phyloP scores from a whole-genome alignment of 2,797 vertebrate genomes.

The Pitangus sulphuratus region DNA sequence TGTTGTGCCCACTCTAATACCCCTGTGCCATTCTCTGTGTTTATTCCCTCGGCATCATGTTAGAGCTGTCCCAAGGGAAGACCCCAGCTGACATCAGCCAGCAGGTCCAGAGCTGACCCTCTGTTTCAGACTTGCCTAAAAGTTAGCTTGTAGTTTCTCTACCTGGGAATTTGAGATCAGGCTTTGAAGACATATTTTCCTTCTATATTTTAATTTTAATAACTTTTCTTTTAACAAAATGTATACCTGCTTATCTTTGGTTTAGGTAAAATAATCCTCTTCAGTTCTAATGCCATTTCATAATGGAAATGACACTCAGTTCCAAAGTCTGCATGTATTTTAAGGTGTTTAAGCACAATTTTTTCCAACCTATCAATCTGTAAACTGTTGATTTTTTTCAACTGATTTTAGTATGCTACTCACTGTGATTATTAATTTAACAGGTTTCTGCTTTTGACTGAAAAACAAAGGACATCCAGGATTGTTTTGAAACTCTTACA shows the following conservation, averaged over 20 bases:
- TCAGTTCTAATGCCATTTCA: neutral
- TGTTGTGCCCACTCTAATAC: neutral
- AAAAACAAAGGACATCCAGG: neutral
- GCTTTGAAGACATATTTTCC: neutral
- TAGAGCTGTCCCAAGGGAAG: neutral
- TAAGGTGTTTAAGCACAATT: neutral
- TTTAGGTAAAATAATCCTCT: neutral
- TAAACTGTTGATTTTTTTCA: neutral
- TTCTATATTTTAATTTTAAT: neutral
- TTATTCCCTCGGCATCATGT: neutral
- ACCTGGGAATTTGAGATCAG: neutral
- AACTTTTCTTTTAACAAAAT: neutral
- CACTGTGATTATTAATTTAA: neutral
- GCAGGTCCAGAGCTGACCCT: neutral
- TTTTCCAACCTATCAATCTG: neutral
- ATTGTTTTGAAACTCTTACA: neutral
- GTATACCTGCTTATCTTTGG: neutral
- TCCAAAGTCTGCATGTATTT: neutral
- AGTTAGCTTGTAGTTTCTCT: neutral
- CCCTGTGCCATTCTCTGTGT: neutral
- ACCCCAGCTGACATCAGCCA: neutral
- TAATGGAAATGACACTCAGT: neutral
- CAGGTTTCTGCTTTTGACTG: neutral
- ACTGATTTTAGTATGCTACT: neutral
- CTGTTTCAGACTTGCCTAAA: neutral